Evolutionary conservation across 2,888 invertebrate species (phyloP), one percentile per base, ranked within the genome.

Genomic region (Hirtodrosophila alboralis): DNA sequence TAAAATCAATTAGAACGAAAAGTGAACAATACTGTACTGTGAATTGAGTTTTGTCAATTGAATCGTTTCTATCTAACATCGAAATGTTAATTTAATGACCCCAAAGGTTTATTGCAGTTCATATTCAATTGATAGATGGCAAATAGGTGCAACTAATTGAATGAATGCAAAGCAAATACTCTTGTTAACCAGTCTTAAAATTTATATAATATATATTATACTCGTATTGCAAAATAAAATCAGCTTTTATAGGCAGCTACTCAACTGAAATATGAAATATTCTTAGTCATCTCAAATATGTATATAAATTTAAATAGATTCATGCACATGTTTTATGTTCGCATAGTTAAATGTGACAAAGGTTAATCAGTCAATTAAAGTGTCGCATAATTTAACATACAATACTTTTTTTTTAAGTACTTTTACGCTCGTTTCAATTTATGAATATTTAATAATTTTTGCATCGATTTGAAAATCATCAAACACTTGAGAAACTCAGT

Each of bases 361-460:
- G 75, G 64, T 71, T 59, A 70, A 69, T 45, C 59, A 53, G 43
- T 71, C 52, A 75, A 75, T 73, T 75, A 40, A 70, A 34, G 37
- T 38, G 34, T 40, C 49, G 10, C 9, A 56, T 26, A 9, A 18
- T 8, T 30, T n/a, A 26, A 47, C 23, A 53, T 38, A 18, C 18
- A 18, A n/a, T n/a, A n/a, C n/a, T n/a, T n/a, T n/a, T n/a, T n/a
- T n/a, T n/a, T n/a, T n/a, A n/a, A n/a, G n/a, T n/a, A n/a, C n/a
- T n/a, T n/a, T n/a, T n/a, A n/a, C n/a, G n/a, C n/a, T n/a, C n/a
- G 18, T 21, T 21, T 21, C 18, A 23, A 23, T 23, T 4, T 6
- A 23, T 23, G 23, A 2, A 23, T 2, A 4, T 23, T 6, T 4
- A 23, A 8, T 18, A 5, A 18, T 18, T 18, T 5, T 5, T 18